Base-by-base conservation (phyloP, 2,797 vertebrate species). In the Limosa lapponica region DNA sequence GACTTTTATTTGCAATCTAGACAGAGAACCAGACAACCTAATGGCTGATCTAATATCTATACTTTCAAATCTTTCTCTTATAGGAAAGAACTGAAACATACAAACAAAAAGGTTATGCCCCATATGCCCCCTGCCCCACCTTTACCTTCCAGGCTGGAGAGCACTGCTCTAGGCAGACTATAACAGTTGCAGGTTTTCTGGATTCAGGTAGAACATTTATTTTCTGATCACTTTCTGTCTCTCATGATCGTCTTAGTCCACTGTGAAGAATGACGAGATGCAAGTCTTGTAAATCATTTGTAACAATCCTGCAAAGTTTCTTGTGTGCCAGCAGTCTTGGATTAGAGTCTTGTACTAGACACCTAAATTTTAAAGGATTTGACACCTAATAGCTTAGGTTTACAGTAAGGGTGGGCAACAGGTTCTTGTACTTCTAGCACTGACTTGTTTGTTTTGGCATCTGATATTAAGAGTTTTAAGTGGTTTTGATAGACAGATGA, bases 201-300 rank as follows among this genome's bases (percentile, higher is more conserved):
- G 20, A 64, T 66, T 57, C 44, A 59, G 30, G 25, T 1, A 55
- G 43, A 84, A 79, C 17, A 23, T 65, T 59, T 66, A 24, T 62
- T 66, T 80, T 85, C 51, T 55, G 30, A 62, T 32, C 59, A 17
- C 4, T 59, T 85, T 41, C 24, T 87, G 15, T 16, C 7, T 34
- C 28, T 23, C 7, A 12, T 11, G 11, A 16, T 37, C 34, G 8
- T 51, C 20, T 59, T 37, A 79, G 41, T 20, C 24, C 10, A 3
- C 36, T 66, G 17, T 43, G 48, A 87, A 77, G n/a, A 34, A 51
- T 13, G 9, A 25, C 22, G 18, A 37, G 3, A 46, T 30, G 13
- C 0, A 69, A 61, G 3, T 3, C 4, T 11, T 57, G 13, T 16
- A 73, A 46, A 73, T 15, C 0, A 37, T 74, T 83, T 3, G 0